Percentiles rank a stretch among this genome's conserved stretches.
phyloP scores from a whole-genome alignment of 2,888 invertebrate genomes.

The Epistrophe eligans region DNA sequence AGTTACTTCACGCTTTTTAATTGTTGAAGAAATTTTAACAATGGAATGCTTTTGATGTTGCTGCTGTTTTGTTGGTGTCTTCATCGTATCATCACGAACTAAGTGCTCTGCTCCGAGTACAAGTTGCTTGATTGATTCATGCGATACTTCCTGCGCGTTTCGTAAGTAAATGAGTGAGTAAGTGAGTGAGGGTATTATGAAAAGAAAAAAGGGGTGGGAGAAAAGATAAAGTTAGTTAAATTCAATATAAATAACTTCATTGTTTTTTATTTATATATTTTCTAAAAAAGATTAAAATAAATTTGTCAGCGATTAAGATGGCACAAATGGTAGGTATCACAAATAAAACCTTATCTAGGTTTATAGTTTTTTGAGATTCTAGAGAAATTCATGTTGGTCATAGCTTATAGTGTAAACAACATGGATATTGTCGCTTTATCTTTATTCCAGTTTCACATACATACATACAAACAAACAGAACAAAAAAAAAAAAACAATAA shows the following conservation, averaged over 20 bases:
- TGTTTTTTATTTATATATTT: constrained; percentile 30
- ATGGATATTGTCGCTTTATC: constrained; percentile 24
- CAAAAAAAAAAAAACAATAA: neutral
- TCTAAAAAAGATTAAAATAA: constrained; percentile 45
- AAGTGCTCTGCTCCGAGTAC: constrained; percentile 93
- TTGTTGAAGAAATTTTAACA: constrained; percentile 82
- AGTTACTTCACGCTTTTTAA: constrained; percentile 82
- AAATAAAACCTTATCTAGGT: constrained; percentile 33
- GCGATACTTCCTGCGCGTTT: constrained; percentile 82
- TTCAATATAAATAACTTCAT: constrained; percentile 43
- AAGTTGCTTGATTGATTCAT: constrained; percentile 89
- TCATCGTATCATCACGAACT: constrained; percentile 86
- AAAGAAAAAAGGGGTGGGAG: constrained; percentile 49
- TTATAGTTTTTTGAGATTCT: constrained; percentile 13
- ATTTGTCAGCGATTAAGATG: constrained; percentile 55
- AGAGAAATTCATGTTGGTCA: constrained; percentile 38
- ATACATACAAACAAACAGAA: neutral
- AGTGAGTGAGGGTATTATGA: neutral
- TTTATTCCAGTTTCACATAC: constrained; percentile 24
- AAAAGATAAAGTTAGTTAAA: constrained; percentile 46
- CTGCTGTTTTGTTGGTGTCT: constrained; percentile 83
- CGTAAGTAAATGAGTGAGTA: constrained; percentile 19
- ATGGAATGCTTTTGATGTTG: constrained; percentile 78
- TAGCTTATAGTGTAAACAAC: constrained; percentile 49
- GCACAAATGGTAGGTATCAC: neutral